A percentile compares a stretch with the other conserved stretches of the same genome.
These are phyloP conservation scores for Hydrophis major DNA, from an alignment of 2,797 vertebrate species.

Conservation along the genomic window DNA sequence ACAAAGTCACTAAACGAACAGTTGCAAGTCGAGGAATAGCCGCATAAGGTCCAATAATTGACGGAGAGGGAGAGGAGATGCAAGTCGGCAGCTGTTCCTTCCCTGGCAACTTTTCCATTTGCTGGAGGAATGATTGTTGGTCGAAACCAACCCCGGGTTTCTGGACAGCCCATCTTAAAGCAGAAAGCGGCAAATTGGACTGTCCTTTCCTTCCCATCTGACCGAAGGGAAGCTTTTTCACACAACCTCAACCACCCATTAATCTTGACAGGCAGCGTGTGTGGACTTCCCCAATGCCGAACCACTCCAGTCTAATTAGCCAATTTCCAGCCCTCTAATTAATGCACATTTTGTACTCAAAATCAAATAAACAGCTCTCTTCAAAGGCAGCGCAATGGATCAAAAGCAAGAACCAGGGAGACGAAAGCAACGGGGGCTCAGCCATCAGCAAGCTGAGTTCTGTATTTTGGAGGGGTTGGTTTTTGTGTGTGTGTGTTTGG, in stretches of 20 bases:
- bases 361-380: rapidly evolving
- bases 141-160: neutral
- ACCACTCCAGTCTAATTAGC: neutral
- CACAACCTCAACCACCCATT: rapidly evolving
- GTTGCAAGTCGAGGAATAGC: neutral
- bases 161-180: neutral
- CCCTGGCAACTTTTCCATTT: neutral
- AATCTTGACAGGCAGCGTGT: neutral
- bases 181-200: neutral
- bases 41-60: neutral
- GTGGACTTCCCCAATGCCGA: rapidly evolving
- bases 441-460: neutral
- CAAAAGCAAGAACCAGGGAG: too few species aligned
- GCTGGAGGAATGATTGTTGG: neutral
- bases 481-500: neutral
- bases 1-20: too few species aligned
- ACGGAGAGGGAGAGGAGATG: neutral
- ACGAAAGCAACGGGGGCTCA: neutral
- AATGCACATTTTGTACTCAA: neutral
- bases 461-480: too few species aligned
- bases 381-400: too few species aligned
- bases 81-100: neutral
- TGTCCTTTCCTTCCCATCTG: neutral
- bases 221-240: neutral
- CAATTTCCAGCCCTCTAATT: neutral